These are phyloP conservation scores for Pachycephala philippinensis DNA, from an alignment of 2,113 vertebrate genomes.

Conservation along the genomic window DNA sequence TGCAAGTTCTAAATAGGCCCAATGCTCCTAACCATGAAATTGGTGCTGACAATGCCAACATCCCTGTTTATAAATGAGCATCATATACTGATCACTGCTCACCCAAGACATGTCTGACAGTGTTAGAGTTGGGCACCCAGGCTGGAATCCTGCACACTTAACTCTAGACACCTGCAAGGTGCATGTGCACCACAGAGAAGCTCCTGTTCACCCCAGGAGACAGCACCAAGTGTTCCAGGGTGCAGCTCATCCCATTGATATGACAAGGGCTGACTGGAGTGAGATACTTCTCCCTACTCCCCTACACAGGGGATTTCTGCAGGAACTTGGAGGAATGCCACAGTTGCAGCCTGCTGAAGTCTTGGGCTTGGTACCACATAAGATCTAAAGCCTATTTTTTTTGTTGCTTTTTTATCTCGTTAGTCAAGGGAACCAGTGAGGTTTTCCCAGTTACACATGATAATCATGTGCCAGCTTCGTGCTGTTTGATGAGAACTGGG, in stretches of 20 bases:
- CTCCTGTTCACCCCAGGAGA: neutral
- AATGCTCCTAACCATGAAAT: neutral
- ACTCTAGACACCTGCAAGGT: neutral
- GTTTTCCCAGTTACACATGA: neutral
- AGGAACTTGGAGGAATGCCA: neutral
- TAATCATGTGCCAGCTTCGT: accelerated
- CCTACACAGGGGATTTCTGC: neutral
- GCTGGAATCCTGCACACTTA: neutral
- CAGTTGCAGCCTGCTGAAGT: neutral
- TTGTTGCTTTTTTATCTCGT: neutral
- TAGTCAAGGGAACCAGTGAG: neutral
- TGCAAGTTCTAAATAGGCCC: neutral
- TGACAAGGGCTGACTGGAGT: neutral
- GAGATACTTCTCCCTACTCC: neutral
- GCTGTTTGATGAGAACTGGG: neutral
- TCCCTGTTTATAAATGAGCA: neutral
- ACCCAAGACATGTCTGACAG: neutral
- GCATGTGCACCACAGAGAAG: neutral
- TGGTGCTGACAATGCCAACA: neutral
- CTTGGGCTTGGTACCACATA: neutral
- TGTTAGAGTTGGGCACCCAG: neutral
- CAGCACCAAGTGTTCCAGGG: neutral
- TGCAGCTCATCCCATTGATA: accelerated
- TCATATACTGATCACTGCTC: neutral
- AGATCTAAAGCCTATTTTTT: neutral